Conservation (phyloP, 2,113 vertebrate species). For the Aldabrachelys gigantea region DNA sequence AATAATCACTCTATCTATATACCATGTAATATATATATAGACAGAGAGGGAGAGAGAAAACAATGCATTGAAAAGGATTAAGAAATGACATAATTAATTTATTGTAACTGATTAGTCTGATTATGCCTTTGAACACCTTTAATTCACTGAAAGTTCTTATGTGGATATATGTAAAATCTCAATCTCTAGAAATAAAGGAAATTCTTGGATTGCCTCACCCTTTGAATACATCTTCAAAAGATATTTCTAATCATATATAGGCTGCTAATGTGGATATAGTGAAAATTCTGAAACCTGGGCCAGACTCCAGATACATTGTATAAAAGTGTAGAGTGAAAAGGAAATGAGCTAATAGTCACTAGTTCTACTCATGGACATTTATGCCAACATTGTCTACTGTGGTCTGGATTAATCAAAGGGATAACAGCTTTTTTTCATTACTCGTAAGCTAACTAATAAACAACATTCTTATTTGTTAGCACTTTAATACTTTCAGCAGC, state of each 20-base stretch:
- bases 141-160: constrained; percentile 48
- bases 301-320: constrained; percentile 68
- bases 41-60: not conserved
- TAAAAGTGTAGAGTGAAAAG: constrained; percentile 74
- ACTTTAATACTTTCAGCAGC: constrained; percentile 62
- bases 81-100: constrained; percentile 12
- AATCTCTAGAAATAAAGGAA: constrained; percentile 60
- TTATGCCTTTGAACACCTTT: constrained; percentile 52
- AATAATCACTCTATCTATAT: not conserved
- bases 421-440: constrained; percentile 74
- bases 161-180: constrained; percentile 48
- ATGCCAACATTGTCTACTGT: constrained; percentile 54
- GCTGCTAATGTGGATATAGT: constrained; percentile 67
- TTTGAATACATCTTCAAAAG: constrained; percentile 55
- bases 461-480: constrained; percentile 74
- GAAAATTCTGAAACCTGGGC: constrained; percentile 63
- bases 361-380: constrained; percentile 28
- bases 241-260: constrained; percentile 58
- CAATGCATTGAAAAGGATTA: constrained; percentile 9
- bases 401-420: constrained; percentile 61
- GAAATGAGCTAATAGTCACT: constrained; percentile 68
- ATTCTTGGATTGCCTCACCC: constrained; percentile 65
- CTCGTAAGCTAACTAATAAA: constrained; percentile 72
- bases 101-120: constrained; percentile 37
- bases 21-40: constrained; percentile 18